These are phyloP conservation scores for Dromas ardeola DNA, from an alignment of 2,113 vertebrate species.

Conservation along the genomic window DNA sequence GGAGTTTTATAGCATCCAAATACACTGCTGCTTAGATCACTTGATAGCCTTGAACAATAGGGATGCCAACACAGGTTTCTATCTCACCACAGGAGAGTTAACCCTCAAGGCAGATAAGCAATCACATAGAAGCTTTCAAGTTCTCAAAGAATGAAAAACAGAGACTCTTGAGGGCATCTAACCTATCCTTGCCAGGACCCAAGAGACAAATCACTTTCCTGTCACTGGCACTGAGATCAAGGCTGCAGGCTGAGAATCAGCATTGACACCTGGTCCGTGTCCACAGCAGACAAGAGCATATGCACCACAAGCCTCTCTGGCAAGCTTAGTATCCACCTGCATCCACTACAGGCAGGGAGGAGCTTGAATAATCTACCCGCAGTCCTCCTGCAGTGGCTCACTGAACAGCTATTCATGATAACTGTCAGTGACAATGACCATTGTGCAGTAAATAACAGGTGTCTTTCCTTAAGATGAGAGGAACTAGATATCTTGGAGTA, in stretches of 20 bases:
- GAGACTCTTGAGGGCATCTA: background rate
- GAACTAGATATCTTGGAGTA: background rate
- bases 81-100: background rate
- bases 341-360: background rate
- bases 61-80: background rate
- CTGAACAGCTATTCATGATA: background rate
- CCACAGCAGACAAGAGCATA: background rate
- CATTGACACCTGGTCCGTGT: background rate
- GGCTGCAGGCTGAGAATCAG: background rate
- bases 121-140: background rate
- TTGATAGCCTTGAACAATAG: background rate
- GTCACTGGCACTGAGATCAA: background rate
- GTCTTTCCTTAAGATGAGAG: background rate
- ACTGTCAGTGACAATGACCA: background rate
- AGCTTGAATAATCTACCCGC: background rate
- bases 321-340: background rate
- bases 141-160: background rate
- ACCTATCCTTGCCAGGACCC: background rate
- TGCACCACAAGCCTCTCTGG: background rate
- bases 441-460: background rate
- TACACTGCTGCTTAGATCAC: background rate
- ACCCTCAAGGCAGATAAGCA: background rate
- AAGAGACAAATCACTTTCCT: background rate
- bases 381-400: background rate
- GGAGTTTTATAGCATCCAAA: background rate